Evolutionary conservation across 2,888 invertebrate species (phyloP), one percentile per base, ranked within the genome.

Genomic region (Actias luna): DNA sequence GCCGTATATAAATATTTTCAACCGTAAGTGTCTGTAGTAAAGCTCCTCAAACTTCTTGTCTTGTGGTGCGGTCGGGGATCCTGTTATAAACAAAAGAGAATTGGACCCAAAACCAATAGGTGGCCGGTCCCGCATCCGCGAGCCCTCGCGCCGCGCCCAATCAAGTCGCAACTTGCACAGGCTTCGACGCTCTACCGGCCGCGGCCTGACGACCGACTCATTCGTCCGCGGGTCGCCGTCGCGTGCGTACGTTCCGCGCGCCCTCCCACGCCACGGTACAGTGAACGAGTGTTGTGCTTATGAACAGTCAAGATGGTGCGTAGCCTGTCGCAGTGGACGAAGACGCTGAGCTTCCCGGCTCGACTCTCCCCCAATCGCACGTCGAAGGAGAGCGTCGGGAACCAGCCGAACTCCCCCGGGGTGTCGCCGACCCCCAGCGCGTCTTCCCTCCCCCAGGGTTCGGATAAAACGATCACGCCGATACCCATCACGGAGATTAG

Each of bases 241-340:
- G 72, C 67, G 82, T 69, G 83, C 79, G 86, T 75, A 80, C 83
- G 89, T 83, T 78, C 72, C 78, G 79, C 74, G 72, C 79, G 78
- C 73, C 66, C 66, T 67, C 65, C 69, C n/a, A 67, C 74, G n/a
- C n/a, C n/a, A 79, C 76, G 79, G 83, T 84, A 81, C 73, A 85
- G 91, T 89, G 90, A 84, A 83, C 85, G 85, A 85, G 89, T 89
- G 87, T 86, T 85, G 88, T 84, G 85, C 80, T 75, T 82, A 87
- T 90, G 91, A 84, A 89, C 89, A 78, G 77, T 81, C 85, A 94
- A 92, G 83, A 97, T 97, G 97, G 97, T 97, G 89, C 96, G 97
- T 76, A 97, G 96, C 93, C 93, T 97, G 81, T 95, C 97, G 67
- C 96, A 97, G 94, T 97, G 97, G 97, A 97, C 97, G 89, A 97